phyloP scores from a whole-genome alignment of 2,113 vertebrate genomes.

The Spizaetus ornatus region DNA sequence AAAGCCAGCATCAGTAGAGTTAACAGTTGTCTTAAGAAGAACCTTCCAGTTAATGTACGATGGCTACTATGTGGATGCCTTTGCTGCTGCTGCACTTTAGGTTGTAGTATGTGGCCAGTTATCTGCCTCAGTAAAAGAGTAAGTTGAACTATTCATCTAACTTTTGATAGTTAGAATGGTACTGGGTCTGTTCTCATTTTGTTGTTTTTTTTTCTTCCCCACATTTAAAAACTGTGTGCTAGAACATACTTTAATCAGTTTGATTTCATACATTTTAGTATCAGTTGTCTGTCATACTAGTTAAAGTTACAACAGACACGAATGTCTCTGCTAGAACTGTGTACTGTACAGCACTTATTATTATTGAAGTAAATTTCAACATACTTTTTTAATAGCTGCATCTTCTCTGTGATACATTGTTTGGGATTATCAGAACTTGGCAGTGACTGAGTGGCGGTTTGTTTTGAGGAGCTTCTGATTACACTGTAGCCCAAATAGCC shows the following conservation, averaged over 20 bases:
- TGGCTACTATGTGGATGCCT: constrained; percentile 98
- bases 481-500: background rate
- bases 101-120: constrained; percentile 99
- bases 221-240: background rate
- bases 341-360: background rate
- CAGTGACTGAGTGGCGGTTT: background rate
- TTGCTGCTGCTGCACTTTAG: constrained; percentile 98
- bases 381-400: background rate
- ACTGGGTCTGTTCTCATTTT: background rate
- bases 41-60: constrained; percentile 94
- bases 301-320: background rate
- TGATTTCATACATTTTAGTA: background rate
- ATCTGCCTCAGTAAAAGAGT: constrained; percentile 99
- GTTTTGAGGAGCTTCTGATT: background rate
- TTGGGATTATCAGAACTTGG: background rate
- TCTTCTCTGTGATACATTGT: background rate
- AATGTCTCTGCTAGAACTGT: background rate
- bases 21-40: constrained; percentile 96
- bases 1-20: constrained; percentile 96
- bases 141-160: constrained; percentile 66
- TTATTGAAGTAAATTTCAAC: background rate
- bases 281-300: background rate
- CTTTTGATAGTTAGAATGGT: background rate
- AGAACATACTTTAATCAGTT: background rate
- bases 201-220: background rate